A percentile compares a stretch with the other conserved stretches of the same genome.
Conservation (phyloP, 2,797 vertebrate species). For the Paguma larvata region DNA sequence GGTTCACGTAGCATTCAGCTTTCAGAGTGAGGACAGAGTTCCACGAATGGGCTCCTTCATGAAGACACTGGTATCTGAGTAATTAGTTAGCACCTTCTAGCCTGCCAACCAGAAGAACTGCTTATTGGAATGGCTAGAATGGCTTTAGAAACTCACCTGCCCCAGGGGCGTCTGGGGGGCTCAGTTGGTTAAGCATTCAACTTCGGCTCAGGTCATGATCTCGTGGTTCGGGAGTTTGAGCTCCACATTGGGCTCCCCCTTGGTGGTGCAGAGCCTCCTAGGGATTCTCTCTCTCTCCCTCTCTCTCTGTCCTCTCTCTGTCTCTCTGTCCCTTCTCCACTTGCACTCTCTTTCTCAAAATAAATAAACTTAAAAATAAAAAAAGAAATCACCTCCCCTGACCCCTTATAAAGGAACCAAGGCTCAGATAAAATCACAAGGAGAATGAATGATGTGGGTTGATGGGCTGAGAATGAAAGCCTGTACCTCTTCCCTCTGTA, state of each 20-base stretch:
- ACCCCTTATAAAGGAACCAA: not conserved
- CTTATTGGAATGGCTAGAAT: not conserved
- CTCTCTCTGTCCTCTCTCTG: not conserved
- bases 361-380: not conserved
- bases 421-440: not conserved
- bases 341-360: not conserved
- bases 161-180: not conserved
- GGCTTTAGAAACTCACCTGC: not conserved
- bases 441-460: not conserved
- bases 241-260: not conserved
- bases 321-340: not conserved
- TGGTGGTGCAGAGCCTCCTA: no score
- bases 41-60: not conserved
- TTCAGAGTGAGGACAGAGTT: not conserved
- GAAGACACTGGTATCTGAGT: not conserved
- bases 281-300: not conserved
- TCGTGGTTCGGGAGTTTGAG: not conserved
- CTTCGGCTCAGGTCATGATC: not conserved
- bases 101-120: not conserved
- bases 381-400: not conserved
- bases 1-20: not conserved
- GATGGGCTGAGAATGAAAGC: not conserved
- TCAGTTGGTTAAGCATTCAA: not conserved
- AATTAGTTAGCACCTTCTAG: not conserved
- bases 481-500: not conserved